phyloP scores from a whole-genome alignment of 2,888 invertebrate genomes.

The Trachelus troglodyta region DNA sequence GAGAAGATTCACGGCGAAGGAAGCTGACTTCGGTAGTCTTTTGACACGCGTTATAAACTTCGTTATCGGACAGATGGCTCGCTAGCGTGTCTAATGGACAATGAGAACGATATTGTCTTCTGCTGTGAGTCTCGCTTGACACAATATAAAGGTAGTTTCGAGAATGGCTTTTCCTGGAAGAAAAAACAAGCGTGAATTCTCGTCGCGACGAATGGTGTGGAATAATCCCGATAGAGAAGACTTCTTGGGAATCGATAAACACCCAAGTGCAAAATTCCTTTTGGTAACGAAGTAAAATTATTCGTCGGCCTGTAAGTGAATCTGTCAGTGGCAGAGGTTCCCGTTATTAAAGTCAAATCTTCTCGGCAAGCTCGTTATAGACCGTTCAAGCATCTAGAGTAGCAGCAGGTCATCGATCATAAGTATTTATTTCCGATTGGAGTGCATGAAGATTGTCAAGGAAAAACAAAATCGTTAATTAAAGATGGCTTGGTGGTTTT shows the following conservation, averaged over 20 bases:
- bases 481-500: background rate
- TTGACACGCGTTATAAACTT: background rate
- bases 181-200: background rate
- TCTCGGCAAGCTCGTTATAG: background rate
- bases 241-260: background rate
- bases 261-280: background rate
- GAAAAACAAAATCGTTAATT: background rate
- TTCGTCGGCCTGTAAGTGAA: background rate
- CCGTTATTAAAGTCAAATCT: background rate
- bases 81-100: background rate
- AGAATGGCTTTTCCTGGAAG: background rate
- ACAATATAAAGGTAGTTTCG: background rate
- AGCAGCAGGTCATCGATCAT: background rate
- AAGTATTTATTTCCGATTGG: background rate
- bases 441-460: background rate
- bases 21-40: background rate
- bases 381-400: background rate
- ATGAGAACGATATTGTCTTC: background rate
- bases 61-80: background rate
- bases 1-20: background rate
- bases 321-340: background rate
- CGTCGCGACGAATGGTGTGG: background rate
- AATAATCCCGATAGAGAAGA: background rate
- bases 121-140: background rate
- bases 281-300: background rate